phyloP scores from a whole-genome alignment of 2,888 invertebrate species.

The Nemurella pictetii region DNA sequence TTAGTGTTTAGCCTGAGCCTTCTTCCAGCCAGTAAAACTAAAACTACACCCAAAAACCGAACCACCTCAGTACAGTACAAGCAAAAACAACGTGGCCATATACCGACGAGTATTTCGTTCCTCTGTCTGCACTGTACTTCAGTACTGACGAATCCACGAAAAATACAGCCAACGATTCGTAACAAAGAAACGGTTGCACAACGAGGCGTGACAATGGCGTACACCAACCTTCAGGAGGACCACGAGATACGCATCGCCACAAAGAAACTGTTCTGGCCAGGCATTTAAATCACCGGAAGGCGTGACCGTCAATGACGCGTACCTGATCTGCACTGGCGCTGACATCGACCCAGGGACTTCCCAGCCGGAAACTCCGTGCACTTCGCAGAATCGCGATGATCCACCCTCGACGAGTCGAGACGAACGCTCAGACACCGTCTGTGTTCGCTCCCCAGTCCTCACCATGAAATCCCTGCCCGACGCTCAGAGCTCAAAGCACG shows the following conservation, averaged over 20 bases:
- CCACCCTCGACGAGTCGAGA: not conserved
- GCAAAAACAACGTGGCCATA: not conserved
- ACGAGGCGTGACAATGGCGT: not conserved
- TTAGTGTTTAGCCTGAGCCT: slow-evolving; percentile 17
- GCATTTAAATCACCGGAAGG: not conserved
- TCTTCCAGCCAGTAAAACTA: not conserved
- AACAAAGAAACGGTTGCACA: not conserved
- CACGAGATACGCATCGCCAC: not conserved
- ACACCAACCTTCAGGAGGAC: not conserved
- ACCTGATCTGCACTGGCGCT: not conserved
- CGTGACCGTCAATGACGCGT: not conserved
- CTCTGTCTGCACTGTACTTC: not conserved
- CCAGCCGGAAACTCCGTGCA: not conserved
- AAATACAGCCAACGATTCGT: not conserved
- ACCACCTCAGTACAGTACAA: not conserved
- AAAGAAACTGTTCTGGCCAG: not conserved
- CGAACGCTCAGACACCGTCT: not conserved
- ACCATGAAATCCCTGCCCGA: not conserved
- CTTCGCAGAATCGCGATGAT: not conserved
- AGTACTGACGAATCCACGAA: not conserved
- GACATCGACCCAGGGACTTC: not conserved
- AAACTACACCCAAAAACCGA: not conserved
- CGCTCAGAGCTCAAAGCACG: no score
- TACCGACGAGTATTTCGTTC: not conserved
- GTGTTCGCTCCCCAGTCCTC: not conserved